Evolutionary conservation across 2,113 vertebrate genomes (phyloP).

Genomic region (Neomonachus schauinslandi): DNA sequence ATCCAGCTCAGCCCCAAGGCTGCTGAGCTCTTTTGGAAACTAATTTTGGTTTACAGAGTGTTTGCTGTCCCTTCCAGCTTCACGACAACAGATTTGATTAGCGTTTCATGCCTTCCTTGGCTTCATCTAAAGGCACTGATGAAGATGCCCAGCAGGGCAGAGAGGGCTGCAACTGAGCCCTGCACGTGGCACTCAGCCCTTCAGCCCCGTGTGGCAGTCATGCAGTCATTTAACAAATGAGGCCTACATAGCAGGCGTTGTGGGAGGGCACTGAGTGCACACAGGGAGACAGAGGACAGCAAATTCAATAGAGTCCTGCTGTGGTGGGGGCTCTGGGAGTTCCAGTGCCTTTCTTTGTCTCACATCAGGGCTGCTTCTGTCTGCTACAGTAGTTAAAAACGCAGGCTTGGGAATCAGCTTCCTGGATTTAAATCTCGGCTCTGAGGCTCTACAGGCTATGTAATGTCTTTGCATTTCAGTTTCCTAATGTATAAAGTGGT

Average conservation of each 20-base stretch:
- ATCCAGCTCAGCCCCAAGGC: not conserved
- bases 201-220: not conserved
- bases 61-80: not conserved
- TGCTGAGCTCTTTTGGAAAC: constrained; percentile 46
- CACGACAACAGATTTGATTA: constrained; percentile 42
- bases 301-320: not conserved
- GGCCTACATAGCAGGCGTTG: not conserved
- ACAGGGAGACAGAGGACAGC: not conserved
- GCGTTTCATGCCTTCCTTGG: not conserved
- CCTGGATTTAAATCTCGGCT: not conserved
- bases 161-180: not conserved
- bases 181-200: not conserved
- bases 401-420: not conserved
- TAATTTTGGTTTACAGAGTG: constrained; percentile 4
- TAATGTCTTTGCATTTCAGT: not conserved
- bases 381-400: not conserved
- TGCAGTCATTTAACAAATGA: constrained; percentile 11
- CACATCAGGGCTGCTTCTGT: not conserved
- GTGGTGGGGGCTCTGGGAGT: not conserved
- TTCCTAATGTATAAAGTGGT: not conserved
- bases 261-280: not conserved
- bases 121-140: constrained; percentile 57
- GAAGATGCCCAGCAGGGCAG: not conserved
- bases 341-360: not conserved
- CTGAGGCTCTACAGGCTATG: constrained; percentile 7